Evolutionary conservation across 2,888 invertebrate genomes (phyloP).

Genomic region (Chromoteleia sp.): DNA sequence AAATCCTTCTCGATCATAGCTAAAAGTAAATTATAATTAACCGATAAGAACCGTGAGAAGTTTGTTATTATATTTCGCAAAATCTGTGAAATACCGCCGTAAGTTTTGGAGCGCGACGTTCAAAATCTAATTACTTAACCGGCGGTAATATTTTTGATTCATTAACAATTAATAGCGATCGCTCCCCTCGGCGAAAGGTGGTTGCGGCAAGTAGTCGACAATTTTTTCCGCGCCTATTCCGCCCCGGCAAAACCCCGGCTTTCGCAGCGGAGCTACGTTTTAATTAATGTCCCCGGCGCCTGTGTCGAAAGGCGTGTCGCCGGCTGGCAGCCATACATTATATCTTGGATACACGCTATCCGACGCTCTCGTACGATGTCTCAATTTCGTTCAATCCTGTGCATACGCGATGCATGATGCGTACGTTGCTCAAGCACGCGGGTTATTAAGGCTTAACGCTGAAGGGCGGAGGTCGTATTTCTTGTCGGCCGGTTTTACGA

Average conservation of each 20-base stretch:
- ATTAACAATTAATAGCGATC: slow-evolving; percentile 16
- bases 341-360: slow-evolving; percentile 46
- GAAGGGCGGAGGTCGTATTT: slow-evolving; percentile 62
- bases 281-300: slow-evolving; percentile 66
- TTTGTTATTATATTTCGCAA: not conserved
- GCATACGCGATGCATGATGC: slow-evolving; percentile 51
- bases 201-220: too few species aligned
- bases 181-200: not conserved
- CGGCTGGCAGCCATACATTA: slow-evolving; percentile 62
- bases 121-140: slow-evolving; percentile 1
- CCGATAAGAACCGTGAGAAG: not conserved
- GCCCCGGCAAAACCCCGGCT: slow-evolving; percentile 30
- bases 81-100: slow-evolving; percentile 5
- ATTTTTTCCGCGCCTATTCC: slow-evolving; percentile 30
- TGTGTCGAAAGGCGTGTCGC: slow-evolving; percentile 65
- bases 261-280: slow-evolving; percentile 51
- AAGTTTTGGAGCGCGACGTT: not conserved
- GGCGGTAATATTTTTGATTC: slow-evolving; percentile 9
- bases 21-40: slow-evolving; percentile 4
- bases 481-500: slow-evolving; percentile 49
- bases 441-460: slow-evolving; percentile 62
- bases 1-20: not conserved
- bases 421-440: slow-evolving; percentile 40
- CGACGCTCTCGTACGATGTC: slow-evolving; percentile 54
- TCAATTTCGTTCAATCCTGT: slow-evolving; percentile 65